Evolutionary conservation across 1,140 invertebrate genomes (phyloP).

Genomic region (Drosophila subobscura): DNA sequence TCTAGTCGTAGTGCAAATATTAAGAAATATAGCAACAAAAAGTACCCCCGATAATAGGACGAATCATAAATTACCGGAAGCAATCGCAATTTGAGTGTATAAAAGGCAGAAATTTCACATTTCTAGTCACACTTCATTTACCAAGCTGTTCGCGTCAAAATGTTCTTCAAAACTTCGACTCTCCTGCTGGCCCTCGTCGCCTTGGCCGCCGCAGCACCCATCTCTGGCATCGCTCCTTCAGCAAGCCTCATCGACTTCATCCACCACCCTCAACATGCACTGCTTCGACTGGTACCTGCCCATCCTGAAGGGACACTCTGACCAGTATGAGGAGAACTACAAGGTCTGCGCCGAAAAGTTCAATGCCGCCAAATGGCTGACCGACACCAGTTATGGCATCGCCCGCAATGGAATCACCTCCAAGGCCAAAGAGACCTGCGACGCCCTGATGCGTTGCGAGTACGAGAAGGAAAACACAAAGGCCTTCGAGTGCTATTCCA

Average conservation of each 20-base stretch:
- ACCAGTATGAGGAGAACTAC: constrained; percentile 12
- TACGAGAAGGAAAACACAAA: background rate
- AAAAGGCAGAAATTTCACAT: constrained; percentile 11
- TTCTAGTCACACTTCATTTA: background rate
- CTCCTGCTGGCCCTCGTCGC: constrained; percentile 17
- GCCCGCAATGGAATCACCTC: background rate
- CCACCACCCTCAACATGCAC: constrained; percentile 6
- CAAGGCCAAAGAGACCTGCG: background rate
- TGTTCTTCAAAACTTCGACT: constrained; percentile 12
- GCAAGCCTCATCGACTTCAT: constrained; percentile 6
- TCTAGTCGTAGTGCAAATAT: no score
- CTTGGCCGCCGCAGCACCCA: constrained; percentile 1
- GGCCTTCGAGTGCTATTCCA: background rate
- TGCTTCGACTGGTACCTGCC: constrained; percentile 31
- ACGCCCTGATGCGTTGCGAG: background rate
- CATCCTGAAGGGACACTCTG: constrained; percentile 16
- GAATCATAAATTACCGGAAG: no score
- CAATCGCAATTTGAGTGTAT: background rate
- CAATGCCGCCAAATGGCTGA: background rate
- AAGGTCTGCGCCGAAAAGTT: background rate
- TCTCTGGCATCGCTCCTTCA: background rate
- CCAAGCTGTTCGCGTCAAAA: constrained; percentile 4
- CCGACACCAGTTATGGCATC: background rate
- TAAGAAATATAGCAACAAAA: background rate
- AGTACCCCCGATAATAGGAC: no score